Evolutionary conservation across 2,113 vertebrate species (phyloP).

Genomic region (Passerina amoena): DNA sequence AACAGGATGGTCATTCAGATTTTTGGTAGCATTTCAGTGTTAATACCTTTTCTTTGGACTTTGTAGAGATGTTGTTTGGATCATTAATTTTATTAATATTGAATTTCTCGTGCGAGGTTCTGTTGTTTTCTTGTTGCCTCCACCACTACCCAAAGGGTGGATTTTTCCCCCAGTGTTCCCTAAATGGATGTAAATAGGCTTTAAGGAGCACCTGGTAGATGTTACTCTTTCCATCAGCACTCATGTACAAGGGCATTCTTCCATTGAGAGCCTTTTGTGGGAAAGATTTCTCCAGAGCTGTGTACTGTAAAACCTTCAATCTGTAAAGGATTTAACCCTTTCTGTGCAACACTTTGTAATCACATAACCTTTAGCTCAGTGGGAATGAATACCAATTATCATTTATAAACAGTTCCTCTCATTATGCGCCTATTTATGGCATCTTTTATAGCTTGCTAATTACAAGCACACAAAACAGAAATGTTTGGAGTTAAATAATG

Average conservation of each 20-base stretch:
- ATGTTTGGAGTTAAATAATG: conserved; percentile 73
- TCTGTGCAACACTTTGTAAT: neutral
- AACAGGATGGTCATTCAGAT: neutral
- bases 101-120: neutral
- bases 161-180: neutral
- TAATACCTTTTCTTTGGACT: neutral
- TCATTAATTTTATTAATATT: neutral
- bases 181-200: neutral
- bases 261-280: neutral
- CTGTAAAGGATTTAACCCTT: conserved; percentile 49
- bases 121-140: neutral
- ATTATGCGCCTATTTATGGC: conserved; percentile 65
- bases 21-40: neutral
- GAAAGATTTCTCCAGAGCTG: neutral
- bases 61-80: neutral
- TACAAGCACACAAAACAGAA: conserved; percentile 65
- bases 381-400: conserved; percentile 64
- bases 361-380: conserved; percentile 54
- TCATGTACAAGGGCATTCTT: neutral
- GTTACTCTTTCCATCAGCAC: neutral
- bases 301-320: neutral
- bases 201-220: neutral
- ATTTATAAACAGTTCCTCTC: conserved; percentile 65
- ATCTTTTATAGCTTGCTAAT: conserved; percentile 75
- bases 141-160: neutral